phyloP scores from a whole-genome alignment of 2,113 vertebrate species.

The Nannospalax galili region DNA sequence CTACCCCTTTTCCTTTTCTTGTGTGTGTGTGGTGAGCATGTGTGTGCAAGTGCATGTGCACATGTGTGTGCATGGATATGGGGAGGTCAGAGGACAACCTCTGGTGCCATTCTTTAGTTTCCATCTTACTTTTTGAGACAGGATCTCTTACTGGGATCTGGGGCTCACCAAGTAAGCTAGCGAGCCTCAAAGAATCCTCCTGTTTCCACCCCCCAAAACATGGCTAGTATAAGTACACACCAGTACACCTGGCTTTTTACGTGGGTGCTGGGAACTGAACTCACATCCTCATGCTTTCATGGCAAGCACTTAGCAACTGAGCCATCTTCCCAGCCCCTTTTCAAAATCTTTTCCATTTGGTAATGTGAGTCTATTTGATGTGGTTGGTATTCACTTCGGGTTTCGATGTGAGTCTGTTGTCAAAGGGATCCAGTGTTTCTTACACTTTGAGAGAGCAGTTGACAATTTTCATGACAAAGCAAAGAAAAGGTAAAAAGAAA shows the following conservation, averaged over 20 bases:
- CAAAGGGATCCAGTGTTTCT: neutral
- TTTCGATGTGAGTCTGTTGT: neutral
- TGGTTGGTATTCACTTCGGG: slow-evolving; percentile 37
- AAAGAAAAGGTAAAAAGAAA: neutral
- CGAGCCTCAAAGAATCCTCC: neutral
- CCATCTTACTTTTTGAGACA: neutral
- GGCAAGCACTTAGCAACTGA: neutral
- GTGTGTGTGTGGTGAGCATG: neutral
- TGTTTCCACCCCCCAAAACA: neutral
- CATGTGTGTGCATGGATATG: neutral
- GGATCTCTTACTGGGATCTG: neutral
- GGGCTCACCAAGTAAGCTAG: neutral
- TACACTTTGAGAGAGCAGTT: neutral
- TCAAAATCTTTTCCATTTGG: neutral
- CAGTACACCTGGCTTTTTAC: too few species aligned
- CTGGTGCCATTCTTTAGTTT: neutral
- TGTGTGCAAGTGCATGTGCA: neutral
- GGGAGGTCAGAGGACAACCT: too few species aligned
- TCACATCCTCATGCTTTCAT: neutral
- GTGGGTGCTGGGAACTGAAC: neutral
- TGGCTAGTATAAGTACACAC: neutral
- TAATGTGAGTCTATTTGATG: neutral
- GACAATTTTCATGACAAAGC: neutral
- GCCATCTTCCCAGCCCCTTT: neutral
- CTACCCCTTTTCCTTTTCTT: neutral